Evolutionary conservation across 2,888 invertebrate species (phyloP).

Genomic region (Macaria liturata): DNA sequence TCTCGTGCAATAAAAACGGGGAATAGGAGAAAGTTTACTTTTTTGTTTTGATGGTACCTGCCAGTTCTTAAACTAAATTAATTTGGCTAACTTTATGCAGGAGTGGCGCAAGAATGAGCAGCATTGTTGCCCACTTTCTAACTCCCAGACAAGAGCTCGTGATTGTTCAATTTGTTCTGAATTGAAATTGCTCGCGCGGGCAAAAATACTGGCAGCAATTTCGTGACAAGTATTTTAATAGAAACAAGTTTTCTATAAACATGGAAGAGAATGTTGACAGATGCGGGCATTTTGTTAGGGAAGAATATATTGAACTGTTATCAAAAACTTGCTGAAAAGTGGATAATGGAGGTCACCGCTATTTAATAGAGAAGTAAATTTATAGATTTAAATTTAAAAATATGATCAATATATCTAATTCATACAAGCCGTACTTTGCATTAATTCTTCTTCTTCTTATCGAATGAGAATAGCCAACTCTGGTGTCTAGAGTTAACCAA

Average conservation of each 20-base stretch:
- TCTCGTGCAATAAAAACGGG: conserved; percentile 66
- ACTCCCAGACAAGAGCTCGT: conserved; percentile 36
- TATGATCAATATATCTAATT: too few relatives aligned
- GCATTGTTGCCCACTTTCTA: conserved; percentile 34
- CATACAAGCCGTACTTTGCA: too few relatives aligned
- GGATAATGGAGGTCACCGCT: too few relatives aligned
- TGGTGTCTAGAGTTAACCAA: too few relatives aligned
- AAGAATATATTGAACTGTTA: too few relatives aligned
- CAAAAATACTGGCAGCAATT: conserved; percentile 31
- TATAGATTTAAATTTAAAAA: too few relatives aligned
- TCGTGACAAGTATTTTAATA: conserved; percentile 27
- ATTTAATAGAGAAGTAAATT: too few relatives aligned
- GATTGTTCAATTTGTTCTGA: conserved; percentile 36
- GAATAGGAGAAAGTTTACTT: conserved; percentile 44
- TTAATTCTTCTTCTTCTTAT: too few relatives aligned
- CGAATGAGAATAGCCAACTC: too few relatives aligned
- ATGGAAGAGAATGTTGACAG: conserved; percentile 8
- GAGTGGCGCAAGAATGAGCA: conserved; percentile 36
- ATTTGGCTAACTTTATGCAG: conserved; percentile 40
- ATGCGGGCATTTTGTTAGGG: too few relatives aligned
- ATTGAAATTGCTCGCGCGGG: conserved; percentile 24
- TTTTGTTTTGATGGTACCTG: conserved; percentile 45
- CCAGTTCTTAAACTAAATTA: conserved; percentile 40
- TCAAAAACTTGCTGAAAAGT: too few relatives aligned
- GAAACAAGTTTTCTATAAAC: conserved; percentile 11